Evolutionary conservation across 1,140 invertebrate genomes (phyloP), one percentile per base, ranked within the genome.

Genomic region (Augochlora pura): DNA sequence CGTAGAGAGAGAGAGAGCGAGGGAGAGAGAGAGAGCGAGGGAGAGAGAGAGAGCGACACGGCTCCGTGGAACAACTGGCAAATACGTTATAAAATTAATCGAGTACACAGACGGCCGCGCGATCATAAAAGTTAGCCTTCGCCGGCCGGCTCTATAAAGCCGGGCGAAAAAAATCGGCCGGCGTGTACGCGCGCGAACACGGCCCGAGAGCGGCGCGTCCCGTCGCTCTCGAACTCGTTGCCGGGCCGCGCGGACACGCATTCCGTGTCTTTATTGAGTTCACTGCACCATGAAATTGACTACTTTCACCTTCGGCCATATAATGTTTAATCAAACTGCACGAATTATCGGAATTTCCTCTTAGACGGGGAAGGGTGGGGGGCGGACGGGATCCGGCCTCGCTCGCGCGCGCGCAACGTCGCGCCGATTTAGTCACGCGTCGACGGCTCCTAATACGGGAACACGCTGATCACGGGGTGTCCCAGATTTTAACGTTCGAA

Each of bases 231-330:
- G 27, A 27, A 1, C 32, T 63, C 27, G 60, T 38, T 9, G 60
- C 27, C 27, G 27, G 27, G 18, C 27, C 4, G 27, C 4, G 27
- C 60, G 60, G 60, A 63, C 60, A 63, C 60, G 72, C 80, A 60
- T 74, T 81, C 65, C 69, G 57, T 54, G 59, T 68, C 63, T 71
- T 86, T 86, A 86, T 85, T 59, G 85, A 63, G 77, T 62, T 86
- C 83, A 80, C 42, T 72, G 81, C 80, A 86, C 80, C 84, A 76
- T 86, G 80, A 86, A 86, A 86, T 86, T 86, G 81, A 46, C 67
- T 86, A 83, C 83, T 86, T 86, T 86, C 85, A 75, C 84, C 77
- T 77, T 74, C 72, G 62, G 10, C 38, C 38, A 64, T 74, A 63
- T 85, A 77, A 86, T 85, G 80, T 85, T 83, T 80, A 74, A 86